Evolutionary conservation across 2,888 invertebrate species (phyloP).

Genomic region (Drosophila prolongata): DNA sequence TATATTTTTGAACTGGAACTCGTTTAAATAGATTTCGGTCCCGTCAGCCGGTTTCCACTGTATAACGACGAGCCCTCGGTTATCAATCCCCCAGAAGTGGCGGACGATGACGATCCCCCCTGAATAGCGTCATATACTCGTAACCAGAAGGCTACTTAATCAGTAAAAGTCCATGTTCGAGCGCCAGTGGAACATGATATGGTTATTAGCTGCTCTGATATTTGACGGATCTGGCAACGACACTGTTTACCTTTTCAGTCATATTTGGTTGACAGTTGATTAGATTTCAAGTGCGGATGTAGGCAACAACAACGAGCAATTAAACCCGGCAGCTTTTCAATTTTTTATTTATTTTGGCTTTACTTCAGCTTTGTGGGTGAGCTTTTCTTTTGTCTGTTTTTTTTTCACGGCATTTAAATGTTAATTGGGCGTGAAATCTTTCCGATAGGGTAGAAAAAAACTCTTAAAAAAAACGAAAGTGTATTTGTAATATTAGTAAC

Average conservation of each 20-base stretch:
- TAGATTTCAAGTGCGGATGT: conserved; percentile 60
- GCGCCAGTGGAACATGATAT: background rate
- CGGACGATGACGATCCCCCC: conserved; percentile 5
- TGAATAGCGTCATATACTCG: conserved; percentile 4
- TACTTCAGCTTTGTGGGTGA: conserved; percentile 20
- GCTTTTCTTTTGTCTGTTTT: conserved; percentile 44
- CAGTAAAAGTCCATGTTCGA: background rate
- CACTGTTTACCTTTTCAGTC: conserved; percentile 13
- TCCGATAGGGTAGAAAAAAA: conserved; percentile 25
- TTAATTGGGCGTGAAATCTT: conserved; percentile 61
- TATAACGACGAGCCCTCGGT: conserved; percentile 8
- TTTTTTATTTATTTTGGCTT: conserved; percentile 24
- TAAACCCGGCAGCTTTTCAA: conserved; percentile 21
- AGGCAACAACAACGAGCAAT: conserved; percentile 39
- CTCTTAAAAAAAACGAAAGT: conserved; percentile 22
- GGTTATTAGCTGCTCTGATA: background rate
- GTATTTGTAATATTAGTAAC: background rate
- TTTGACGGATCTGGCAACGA: conserved; percentile 26
- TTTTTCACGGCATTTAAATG: conserved; percentile 42
- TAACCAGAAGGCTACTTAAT: conserved; percentile 1
- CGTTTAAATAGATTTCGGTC: no score
- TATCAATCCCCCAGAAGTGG: background rate
- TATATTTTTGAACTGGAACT: no score
- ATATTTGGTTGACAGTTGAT: conserved; percentile 49
- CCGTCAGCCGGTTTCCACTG: background rate